A percentile compares a stretch with the other conserved stretches of the same genome.
phyloP scores from a whole-genome alignment of 2,113 vertebrate genomes.

The Corythoichthys intestinalis region DNA sequence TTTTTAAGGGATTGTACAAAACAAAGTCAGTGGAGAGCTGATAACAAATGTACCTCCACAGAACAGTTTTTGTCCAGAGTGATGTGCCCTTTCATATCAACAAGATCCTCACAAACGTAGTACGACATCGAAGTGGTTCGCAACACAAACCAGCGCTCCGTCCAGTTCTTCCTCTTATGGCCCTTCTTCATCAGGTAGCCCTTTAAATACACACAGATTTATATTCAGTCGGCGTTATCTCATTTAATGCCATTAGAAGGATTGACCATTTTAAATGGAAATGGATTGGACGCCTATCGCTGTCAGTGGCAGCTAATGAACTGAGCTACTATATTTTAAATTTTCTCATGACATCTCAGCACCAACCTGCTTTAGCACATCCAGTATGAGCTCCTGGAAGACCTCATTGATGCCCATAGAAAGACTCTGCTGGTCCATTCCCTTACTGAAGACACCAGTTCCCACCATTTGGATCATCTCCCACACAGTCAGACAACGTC shows the following conservation, averaged over 20 bases:
- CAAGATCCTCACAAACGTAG: conserved; percentile 85
- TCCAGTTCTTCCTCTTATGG: conserved; percentile 95
- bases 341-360: background rate
- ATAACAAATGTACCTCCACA: conserved; percentile 79
- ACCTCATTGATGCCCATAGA: conserved; percentile 91
- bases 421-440: conserved; percentile 81
- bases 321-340: too few relatives aligned
- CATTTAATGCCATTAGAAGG: too few relatives aligned
- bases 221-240: background rate
- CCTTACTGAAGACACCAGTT: conserved; percentile 83
- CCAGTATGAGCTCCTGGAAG: conserved; percentile 89
- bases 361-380: conserved; percentile 90
- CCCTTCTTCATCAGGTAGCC: conserved; percentile 97
- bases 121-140: conserved; percentile 84
- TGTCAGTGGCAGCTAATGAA: too few relatives aligned
- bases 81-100: conserved; percentile 90
- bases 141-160: conserved; percentile 93
- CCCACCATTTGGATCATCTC: conserved; percentile 88
- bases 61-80: conserved; percentile 81
- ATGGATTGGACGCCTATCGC: too few relatives aligned
- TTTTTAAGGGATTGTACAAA: too few relatives aligned
- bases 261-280: too few relatives aligned
- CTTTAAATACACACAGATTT: conserved; percentile 56
- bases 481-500: conserved; percentile 79
- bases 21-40: background rate